Conservation (phyloP, 2,888 invertebrate genomes). For the Epistrophe eligans region DNA sequence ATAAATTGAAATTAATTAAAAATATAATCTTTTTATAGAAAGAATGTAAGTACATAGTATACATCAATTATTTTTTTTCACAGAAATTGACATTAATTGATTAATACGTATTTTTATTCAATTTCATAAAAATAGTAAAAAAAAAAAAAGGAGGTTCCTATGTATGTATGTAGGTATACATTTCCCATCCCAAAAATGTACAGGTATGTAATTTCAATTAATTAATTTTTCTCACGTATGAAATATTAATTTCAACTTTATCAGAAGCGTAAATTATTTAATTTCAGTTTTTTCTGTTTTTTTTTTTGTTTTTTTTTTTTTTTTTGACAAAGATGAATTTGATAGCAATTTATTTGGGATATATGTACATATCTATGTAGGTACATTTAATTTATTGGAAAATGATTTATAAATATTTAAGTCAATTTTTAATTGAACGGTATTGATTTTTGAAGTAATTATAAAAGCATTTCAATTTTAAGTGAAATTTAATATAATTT, state of each 20-base stretch:
- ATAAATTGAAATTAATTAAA: too few species aligned
- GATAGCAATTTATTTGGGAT: not conserved
- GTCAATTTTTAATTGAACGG: not conserved
- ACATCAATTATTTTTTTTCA: not conserved
- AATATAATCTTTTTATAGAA: too few species aligned
- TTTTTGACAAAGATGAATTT: not conserved
- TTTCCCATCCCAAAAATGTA: too few species aligned
- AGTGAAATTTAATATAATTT: too few species aligned
- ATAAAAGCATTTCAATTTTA: too few species aligned
- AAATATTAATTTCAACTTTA: not conserved
- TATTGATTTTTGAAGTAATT: not conserved
- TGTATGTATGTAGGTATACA: too few species aligned
- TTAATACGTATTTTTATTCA: not conserved
- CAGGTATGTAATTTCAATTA: not conserved
- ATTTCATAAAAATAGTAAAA: not conserved
- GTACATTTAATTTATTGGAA: not conserved
- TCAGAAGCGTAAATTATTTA: not conserved
- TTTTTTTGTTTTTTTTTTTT: constrained; percentile 7
- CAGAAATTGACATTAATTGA: not conserved
- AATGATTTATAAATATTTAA: not conserved
- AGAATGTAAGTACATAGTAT: too few species aligned
- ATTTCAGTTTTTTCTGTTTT: too few species aligned
- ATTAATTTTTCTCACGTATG: not conserved
- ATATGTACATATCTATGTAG: too few species aligned
- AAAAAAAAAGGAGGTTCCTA: too few species aligned